phyloP scores from a whole-genome alignment of 2,113 vertebrate genomes.

The Phylloscopus whistleri region DNA sequence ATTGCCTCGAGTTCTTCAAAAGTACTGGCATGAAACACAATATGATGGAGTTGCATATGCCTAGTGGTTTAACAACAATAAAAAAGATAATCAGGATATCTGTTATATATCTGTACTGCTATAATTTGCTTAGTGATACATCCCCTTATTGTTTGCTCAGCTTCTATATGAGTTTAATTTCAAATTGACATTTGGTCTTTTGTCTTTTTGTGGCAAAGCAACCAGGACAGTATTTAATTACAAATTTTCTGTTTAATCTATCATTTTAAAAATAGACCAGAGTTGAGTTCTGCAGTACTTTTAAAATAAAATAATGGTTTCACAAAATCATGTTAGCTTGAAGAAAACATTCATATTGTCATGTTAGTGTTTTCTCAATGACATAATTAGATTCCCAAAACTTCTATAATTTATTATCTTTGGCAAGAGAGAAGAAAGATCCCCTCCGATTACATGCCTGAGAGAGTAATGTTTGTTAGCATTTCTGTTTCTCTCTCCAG shows the following conservation, averaged over 20 bases:
- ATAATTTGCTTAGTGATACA: constrained; percentile 3
- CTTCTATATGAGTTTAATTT: constrained; percentile 19
- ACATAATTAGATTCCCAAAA: constrained; percentile 27
- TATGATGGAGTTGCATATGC: not conserved
- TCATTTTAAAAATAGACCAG: constrained; percentile 22
- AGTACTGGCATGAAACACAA: not conserved
- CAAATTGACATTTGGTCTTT: constrained; percentile 17
- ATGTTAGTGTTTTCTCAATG: not conserved
- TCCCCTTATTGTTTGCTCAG: not conserved
- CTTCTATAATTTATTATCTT: not conserved
- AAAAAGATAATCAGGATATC: not conserved
- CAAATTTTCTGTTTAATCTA: not conserved
- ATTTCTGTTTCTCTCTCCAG: not conserved
- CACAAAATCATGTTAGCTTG: not conserved
- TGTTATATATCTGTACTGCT: not conserved
- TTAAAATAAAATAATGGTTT: not conserved
- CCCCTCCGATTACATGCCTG: not conserved
- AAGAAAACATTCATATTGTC: constrained; percentile 6
- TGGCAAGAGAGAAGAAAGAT: not conserved
- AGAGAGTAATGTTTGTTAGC: not conserved
- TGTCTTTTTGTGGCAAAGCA: not conserved
- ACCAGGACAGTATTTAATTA: constrained; percentile 17
- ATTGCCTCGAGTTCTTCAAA: not conserved
- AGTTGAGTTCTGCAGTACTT: not conserved
- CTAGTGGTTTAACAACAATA: not conserved